Evolutionary conservation across 2,888 invertebrate species (phyloP).

Genomic region (Sarcophaga variegata): DNA sequence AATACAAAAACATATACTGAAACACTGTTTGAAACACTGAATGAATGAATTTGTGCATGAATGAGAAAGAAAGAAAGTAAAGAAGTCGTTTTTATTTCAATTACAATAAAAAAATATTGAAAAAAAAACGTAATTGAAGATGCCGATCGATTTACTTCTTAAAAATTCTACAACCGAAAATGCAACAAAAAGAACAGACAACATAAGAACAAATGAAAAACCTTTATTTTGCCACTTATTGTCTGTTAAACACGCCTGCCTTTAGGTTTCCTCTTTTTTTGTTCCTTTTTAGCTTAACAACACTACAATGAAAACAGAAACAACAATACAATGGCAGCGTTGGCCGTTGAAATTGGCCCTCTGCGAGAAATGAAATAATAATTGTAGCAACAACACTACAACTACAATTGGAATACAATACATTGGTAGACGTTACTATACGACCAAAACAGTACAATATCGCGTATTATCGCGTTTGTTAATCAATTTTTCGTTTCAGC

Average conservation of each 20-base stretch:
- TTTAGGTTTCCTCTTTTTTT: neutral
- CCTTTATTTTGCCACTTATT: slow-evolving; percentile 69
- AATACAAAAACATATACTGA: neutral
- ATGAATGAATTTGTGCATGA: slow-evolving; percentile 8
- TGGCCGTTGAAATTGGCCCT: neutral
- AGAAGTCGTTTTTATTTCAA: slow-evolving; percentile 52
- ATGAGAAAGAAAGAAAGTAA: slow-evolving; percentile 9
- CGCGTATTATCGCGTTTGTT: slow-evolving; percentile 70
- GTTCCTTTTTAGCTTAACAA: neutral
- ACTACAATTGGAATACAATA: neutral
- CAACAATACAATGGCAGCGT: slow-evolving; percentile 13
- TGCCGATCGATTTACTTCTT: slow-evolving; percentile 55
- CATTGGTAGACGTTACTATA: neutral
- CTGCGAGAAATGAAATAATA: slow-evolving; percentile 59
- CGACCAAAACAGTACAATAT: slow-evolving; percentile 1
- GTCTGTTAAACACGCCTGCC: slow-evolving; percentile 61
- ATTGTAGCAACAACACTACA: slow-evolving; percentile 67
- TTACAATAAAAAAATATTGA: slow-evolving; percentile 30
- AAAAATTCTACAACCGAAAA: slow-evolving; percentile 32
- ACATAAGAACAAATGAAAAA: slow-evolving; percentile 38
- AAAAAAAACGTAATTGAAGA: slow-evolving; percentile 65
- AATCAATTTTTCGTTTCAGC: slow-evolving; percentile 74
- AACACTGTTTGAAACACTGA: neutral
- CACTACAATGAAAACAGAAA: neutral
- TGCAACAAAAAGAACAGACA: neutral